A percentile compares a stretch with the other conserved stretches of the same genome.
Evolutionary conservation across 2,888 invertebrate genomes (phyloP).

Genomic region (Plagodis pulveraria): DNA sequence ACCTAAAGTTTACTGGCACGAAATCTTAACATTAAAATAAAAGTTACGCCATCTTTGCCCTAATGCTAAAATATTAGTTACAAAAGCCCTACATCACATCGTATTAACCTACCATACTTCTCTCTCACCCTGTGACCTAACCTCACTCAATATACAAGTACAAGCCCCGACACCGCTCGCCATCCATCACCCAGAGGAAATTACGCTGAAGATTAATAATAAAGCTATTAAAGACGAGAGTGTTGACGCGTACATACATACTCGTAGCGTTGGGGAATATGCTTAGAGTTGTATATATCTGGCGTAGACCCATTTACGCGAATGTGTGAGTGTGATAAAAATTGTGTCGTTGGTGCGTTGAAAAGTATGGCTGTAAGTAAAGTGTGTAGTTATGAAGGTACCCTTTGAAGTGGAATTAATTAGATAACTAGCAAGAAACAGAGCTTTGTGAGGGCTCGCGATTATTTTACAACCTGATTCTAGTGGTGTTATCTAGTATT

Average conservation of each 20-base stretch:
- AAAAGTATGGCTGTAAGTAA: too few relatives aligned
- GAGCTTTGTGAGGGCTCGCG: too few relatives aligned
- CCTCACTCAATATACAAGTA: constrained; percentile 45
- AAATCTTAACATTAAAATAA: too few relatives aligned
- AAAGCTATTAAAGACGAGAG: constrained; percentile 55
- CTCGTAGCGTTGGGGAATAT: neutral
- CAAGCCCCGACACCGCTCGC: constrained; percentile 57
- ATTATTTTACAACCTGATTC: too few relatives aligned
- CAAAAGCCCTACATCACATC: constrained; percentile 5
- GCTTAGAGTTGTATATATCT: neutral
- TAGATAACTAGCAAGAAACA: too few relatives aligned
- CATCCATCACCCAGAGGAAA: constrained; percentile 73
- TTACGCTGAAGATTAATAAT: constrained; percentile 74
- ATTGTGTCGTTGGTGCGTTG: too few relatives aligned
- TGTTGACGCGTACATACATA: constrained; percentile 38
- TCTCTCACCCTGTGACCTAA: constrained; percentile 39
- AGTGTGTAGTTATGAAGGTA: too few relatives aligned
- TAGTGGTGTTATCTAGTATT: too few relatives aligned
- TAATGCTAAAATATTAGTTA: neutral
- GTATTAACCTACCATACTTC: constrained; percentile 22
- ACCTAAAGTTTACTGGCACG: too few relatives aligned
- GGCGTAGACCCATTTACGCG: neutral
- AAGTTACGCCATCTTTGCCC: too few relatives aligned
- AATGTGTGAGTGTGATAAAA: neutral
- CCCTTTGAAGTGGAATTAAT: too few relatives aligned